Base-by-base conservation (phyloP, 1,140 invertebrate genomes). In the Cotesia chilonis region DNA sequence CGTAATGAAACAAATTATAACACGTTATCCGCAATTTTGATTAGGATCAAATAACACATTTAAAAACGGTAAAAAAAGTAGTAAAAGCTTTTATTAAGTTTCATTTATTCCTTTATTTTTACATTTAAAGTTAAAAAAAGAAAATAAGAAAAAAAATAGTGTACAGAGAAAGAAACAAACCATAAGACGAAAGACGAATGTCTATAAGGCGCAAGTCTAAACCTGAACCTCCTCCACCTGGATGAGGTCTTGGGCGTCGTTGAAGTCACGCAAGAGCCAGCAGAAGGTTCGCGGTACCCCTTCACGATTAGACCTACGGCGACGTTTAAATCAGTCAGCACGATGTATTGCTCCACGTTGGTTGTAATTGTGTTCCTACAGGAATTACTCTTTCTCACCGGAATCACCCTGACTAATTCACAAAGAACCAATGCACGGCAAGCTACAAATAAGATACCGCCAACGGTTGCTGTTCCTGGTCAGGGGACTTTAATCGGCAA, bases 401-500 rank as follows among this genome's bases (percentile, higher is more conserved):
- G 65, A 28, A 67, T 79, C 68, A 73, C 74, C 54, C 63, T 76
- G 12, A 51, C 68, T 7, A 63, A 73, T 20, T 77, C 80, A 4
- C 84, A 85, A 60, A 80, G 79, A 68, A 82, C 80, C 4, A 74
- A 81, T 63, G 80, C 80, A 2, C 71, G 80, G 6, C 84, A 84
- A 68, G 80, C 80, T 4, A n/a, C 68, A 14, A 72, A 64, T 4
- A 77, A 76, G 4, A 83, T 79, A 5, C 70, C 78, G 3, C 84
- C 80, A 4, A 78, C 75, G 1, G 75, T 87, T 38, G 80, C 52
- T 60, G 79, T 87, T 68, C 82, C 83, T 0, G 74, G 66, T 1
- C 86, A 87, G 65, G 86, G 86, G 60, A 75, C 74, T 5, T 60
- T 87, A 4, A 67, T 80, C 37, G 86, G 86, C 47, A 84, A 82